phyloP scores from a whole-genome alignment of 2,797 vertebrate genomes.

The Megaceryle alcyon region DNA sequence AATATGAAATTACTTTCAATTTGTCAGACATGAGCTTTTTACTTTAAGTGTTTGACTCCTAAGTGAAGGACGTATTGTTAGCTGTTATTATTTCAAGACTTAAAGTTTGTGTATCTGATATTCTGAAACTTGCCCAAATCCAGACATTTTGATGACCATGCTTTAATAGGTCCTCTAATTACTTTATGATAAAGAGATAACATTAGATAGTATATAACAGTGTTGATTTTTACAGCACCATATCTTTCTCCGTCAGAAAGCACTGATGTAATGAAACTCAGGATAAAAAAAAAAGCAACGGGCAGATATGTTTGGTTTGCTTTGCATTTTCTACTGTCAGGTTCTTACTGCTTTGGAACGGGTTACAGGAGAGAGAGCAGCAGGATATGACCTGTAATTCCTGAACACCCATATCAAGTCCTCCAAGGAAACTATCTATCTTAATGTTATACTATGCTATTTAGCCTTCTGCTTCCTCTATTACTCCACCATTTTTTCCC shows the following conservation, averaged over 20 bases:
- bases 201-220: background rate
- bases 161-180: background rate
- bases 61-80: background rate
- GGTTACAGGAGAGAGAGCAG: background rate
- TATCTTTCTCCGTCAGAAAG: background rate
- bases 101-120: background rate
- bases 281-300: background rate
- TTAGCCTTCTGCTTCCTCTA: slow-evolving; percentile 10
- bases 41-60: slow-evolving; percentile 19
- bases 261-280: background rate
- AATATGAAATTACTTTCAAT: slow-evolving; percentile 44
- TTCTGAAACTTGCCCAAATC: background rate
- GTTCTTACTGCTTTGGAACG: background rate
- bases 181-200: background rate
- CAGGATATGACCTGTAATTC: background rate
- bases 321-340: background rate
- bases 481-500: background rate
- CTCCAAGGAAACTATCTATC: background rate
- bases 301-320: background rate
- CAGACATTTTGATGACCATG: slow-evolving; percentile 13
- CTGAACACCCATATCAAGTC: background rate
- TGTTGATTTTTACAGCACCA: background rate
- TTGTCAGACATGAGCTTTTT: slow-evolving; percentile 40
- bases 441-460: background rate
- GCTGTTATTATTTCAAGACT: slow-evolving; percentile 29